Base-by-base conservation (phyloP, 2,888 invertebrate genomes). In the Pemphredon lugubris region DNA sequence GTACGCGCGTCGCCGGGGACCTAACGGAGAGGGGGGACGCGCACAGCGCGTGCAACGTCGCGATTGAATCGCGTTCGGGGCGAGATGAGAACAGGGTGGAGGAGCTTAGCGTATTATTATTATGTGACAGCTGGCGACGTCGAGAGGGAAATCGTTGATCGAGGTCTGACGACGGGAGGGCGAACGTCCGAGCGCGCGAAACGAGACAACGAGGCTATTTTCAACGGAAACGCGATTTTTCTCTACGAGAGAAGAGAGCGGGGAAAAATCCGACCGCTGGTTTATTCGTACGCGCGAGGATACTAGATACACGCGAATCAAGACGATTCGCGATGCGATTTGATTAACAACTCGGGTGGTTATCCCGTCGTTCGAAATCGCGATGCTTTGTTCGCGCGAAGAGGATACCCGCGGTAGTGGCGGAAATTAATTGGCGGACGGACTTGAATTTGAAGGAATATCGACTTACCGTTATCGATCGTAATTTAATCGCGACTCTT, bases 241-340 rank as follows among this genome's bases (percentile, higher is more conserved):
- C 6, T 11, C 34, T 34, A 26, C 7, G 26, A 5, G 34, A 34
- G 11, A 34, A 34, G 6, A 34, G 34, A 7, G 7, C 3, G 26
- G 26, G 7, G 26, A 23, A 20, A 34, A n/a, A n/a, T n/a, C n/a
- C n/a, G n/a, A n/a, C n/a, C n/a, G n/a, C 20, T n/a, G 16, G 13
- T 37, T 26, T 26, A 7, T 26, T 26, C 5, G n/a, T 20, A 45
- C 14, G n/a, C 48, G 14, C 42, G 32, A 16, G 26, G 40, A 55
- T 23, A 21, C 39, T 65, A 21, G 58, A 59, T 68, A 51, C 40
- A 37, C 39, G n/a, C n/a, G 67, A 57, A 76, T 61, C 53, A 51
- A 58, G 55, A 40, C 53, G 26, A 34, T 50, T 50, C 30, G 60
- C 30, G 18, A 37, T 9, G n/a, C 48, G 37, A 68, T 68, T 30